Base-by-base conservation (phyloP, 92 coral and sea anemone species). In the Desmophyllum pertusum region DNA sequence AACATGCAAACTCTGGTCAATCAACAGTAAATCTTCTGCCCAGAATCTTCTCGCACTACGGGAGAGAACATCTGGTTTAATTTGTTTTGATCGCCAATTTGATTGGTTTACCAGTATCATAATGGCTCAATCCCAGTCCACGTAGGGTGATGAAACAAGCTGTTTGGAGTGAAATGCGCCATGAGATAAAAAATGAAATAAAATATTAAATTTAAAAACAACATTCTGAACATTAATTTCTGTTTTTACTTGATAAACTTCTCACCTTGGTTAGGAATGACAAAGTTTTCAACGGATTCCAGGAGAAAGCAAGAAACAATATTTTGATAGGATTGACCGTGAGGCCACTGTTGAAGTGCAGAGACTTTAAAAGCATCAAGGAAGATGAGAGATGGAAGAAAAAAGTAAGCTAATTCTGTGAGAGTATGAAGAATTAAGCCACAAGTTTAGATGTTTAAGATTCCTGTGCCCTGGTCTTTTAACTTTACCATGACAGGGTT, bases 261-360 rank as follows among this genome's bases (percentile, higher is more conserved):
- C 15, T 10, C 0, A 41, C 53, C 36, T n/a, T 27, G 18, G 2
- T 70, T 62, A 63, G 81, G 25, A 2, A 59, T 29, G 5, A 43
- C 62, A 69, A 92, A 79, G 50, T 86, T 94, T n/a, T 73, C 86
- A 90, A 81, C 81, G 90, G 82, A 82, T 84, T 57, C 81, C 80
- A 36, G 98, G 96, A n/a, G 99, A 96, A 73, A 86, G 86, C 48
- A 83, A 83, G 55, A 81, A 77, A 76, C 88, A 90, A 18, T 94
- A 87, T 66, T 94, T 89, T 39, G 43, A 85, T 61, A 90, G 99
- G 74, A 90, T 94, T 78, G 97, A 94, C 52, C 88, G 71, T 0
- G 97, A 94, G 55, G 80, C 99, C 37, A 88, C 99, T 1, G 43
- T n/a, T 10, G 91, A 94, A 33, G 89, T 94, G 93, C 93, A 18